These are phyloP conservation scores for Corythaixoides concolor DNA, from an alignment of 2,113 vertebrate species.

Conservation along the genomic window DNA sequence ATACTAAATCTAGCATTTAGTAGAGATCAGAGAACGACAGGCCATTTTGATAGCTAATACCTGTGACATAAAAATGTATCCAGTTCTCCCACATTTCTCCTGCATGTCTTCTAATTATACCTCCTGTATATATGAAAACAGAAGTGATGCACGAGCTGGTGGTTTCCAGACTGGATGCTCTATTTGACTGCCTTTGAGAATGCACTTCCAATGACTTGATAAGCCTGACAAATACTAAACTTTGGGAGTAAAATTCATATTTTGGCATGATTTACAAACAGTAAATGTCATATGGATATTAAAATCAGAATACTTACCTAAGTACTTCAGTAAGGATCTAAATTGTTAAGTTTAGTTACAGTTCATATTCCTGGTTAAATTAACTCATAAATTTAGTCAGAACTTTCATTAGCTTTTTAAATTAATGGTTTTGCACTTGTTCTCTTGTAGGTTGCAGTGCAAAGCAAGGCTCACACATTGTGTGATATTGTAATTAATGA, in stretches of 20 bases:
- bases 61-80: neutral
- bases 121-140: neutral
- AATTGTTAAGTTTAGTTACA: neutral
- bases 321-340: neutral
- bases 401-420: neutral
- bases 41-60: neutral
- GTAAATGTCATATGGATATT: neutral
- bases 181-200: neutral
- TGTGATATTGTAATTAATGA: neutral
- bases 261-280: neutral
- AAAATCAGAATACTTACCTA: neutral
- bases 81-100: neutral
- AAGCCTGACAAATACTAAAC: neutral
- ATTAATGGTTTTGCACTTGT: neutral
- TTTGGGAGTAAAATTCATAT: neutral
- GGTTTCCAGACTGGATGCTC: neutral
- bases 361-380: neutral
- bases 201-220: neutral
- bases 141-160: neutral
- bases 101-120: neutral
- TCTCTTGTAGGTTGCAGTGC: neutral
- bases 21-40: neutral
- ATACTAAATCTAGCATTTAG: neutral
- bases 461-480: neutral
- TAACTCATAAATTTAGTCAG: neutral